A percentile compares a stretch with the other conserved stretches of the same genome.
Conservation (phyloP, 2,888 invertebrate genomes). For the Lamellibrachia columna region DNA sequence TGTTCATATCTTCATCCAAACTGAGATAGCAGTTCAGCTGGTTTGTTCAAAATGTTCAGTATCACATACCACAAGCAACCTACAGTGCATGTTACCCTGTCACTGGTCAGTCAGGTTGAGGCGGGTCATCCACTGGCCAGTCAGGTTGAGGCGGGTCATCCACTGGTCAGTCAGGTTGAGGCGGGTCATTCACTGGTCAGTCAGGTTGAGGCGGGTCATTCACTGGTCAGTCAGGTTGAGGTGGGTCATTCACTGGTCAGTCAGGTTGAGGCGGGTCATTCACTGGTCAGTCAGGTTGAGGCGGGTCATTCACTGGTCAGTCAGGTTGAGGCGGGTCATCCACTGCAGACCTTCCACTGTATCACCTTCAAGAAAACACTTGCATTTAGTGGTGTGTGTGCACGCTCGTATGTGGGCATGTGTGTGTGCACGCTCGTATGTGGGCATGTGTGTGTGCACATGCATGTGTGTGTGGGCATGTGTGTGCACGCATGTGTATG, state of each 20-base stretch:
- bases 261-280: conserved; percentile 35
- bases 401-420: too few species aligned
- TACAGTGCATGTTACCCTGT: too few species aligned
- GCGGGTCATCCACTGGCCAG: conserved; percentile 45
- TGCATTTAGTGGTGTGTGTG: not conserved
- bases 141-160: too few species aligned
- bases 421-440: not conserved
- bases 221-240: too few species aligned
- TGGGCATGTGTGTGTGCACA: not conserved
- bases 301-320: too few species aligned
- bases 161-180: conserved; percentile 3
- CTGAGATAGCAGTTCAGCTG: too few species aligned
- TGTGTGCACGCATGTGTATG: too few species aligned
- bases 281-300: conserved; percentile 39
- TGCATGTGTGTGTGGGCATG: not conserved
- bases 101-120: not conserved
- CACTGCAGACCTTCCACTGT: conserved; percentile 57
- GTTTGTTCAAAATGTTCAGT: not conserved
- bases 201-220: too few species aligned
- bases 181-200: conserved; percentile 45
- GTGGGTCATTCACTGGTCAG: too few species aligned
- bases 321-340: conserved; percentile 35
- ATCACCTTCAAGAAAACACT: not conserved
- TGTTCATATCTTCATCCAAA: too few species aligned
- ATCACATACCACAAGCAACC: not conserved